Evolutionary conservation across 2,888 invertebrate genomes (phyloP).

Genomic region (Metalampra italica): DNA sequence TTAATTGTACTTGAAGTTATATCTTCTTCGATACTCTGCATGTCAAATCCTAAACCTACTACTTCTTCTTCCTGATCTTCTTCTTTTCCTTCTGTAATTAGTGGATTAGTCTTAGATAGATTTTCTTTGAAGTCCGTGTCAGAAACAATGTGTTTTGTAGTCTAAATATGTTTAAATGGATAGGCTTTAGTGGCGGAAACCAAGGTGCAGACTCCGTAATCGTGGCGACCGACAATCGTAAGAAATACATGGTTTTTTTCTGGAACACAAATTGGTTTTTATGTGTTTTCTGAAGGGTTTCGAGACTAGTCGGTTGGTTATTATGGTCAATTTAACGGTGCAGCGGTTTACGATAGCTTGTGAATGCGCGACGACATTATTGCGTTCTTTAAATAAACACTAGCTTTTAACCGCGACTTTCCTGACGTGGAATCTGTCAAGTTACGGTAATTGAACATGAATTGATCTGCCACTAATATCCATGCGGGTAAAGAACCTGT

Average conservation of each 20-base stretch:
- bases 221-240: slow-evolving; percentile 56
- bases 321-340: slow-evolving; percentile 50
- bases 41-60: too few species aligned
- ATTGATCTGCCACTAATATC: too few species aligned
- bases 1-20: too few species aligned
- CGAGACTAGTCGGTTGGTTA: slow-evolving; percentile 33
- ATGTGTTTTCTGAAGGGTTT: slow-evolving; percentile 55
- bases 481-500: too few species aligned
- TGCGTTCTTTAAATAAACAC: background rate
- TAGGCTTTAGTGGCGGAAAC: slow-evolving; percentile 50
- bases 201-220: slow-evolving; percentile 43
- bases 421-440: background rate
- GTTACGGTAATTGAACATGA: too few species aligned
- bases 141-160: background rate
- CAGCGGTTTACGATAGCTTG: slow-evolving; percentile 35
- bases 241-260: slow-evolving; percentile 63
- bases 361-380: slow-evolving; percentile 44
- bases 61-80: too few species aligned
- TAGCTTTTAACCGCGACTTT: background rate
- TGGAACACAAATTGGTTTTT: slow-evolving; percentile 57
- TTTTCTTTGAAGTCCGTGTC: background rate
- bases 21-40: too few species aligned
- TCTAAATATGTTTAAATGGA: too few species aligned
- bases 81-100: too few species aligned
- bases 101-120: too few species aligned